Evolutionary conservation across 1,140 invertebrate species (phyloP), one percentile per base, ranked within the genome.

Genomic region (Drosophila obscura): DNA sequence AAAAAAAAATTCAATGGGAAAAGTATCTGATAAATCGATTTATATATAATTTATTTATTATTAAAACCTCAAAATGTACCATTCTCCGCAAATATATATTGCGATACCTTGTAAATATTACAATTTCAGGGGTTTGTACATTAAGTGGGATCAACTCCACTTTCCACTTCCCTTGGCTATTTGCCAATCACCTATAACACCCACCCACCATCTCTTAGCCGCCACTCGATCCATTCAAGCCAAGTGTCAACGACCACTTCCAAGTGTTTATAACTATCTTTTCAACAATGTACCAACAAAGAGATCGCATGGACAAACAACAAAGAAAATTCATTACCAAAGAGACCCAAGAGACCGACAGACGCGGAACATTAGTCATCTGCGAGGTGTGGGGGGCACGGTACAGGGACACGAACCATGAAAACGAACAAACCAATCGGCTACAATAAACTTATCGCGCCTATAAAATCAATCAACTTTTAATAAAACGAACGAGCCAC

Each of bases 401-500:
- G 57, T n/a, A n/a, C n/a, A 79, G 60, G 50, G 65, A 69, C 63
- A 56, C 48, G 35, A 13, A 11, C 35, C 35, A 39, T 39, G 35
- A 13, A 28, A 39, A 13, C 35, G 35, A 39, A 5, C 35, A 39
- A 24, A 59, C 46, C 71, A 75, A 58, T 44, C 60, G 66, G 62
- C 80, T 64, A 78, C 74, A 87, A 81, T 78, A 74, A 81, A 85
- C 76, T 88, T 88, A 88, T 88, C 83, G 83, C 75, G 76, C 73
- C 83, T 88, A 83, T 83, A 88, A 88, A 88, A 77, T 88, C 79
- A 88, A 88, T 88, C 83, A 88, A 69, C 64, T 66, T 71, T 77
- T 76, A 74, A 56, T 50, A 59, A 73, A 76, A 67, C 26, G 26
- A 28, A 7, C 35, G 35, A 39, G 35, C 35, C 13, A 39, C 35